phyloP scores from a whole-genome alignment of 2,113 vertebrate species.

The Pogona vitticeps region DNA sequence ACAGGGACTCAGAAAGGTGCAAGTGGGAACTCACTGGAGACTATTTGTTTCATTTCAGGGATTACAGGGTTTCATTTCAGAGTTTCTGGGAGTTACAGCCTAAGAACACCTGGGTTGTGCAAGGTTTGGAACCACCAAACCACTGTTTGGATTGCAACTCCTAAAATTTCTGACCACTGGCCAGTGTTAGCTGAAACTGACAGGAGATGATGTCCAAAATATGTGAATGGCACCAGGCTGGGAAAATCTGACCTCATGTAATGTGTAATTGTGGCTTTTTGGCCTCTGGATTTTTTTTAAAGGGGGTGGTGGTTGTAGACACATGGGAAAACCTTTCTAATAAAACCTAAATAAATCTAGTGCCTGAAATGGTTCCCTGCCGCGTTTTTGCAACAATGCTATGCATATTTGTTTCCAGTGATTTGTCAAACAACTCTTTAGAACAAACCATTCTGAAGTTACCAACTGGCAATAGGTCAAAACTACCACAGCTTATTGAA shows the following conservation, averaged over 20 bases:
- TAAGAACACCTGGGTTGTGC: too few species aligned
- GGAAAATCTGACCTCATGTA: not conserved
- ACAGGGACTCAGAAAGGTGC: too few species aligned
- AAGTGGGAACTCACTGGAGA: too few species aligned
- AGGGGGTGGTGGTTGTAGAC: not conserved
- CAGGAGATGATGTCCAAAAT: too few species aligned
- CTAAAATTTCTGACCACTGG: too few species aligned
- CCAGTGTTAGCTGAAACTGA: too few species aligned
- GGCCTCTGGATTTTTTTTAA: not conserved
- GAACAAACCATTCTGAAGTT: not conserved
- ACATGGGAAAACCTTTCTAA: not conserved
- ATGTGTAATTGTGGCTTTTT: not conserved
- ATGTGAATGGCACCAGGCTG: too few species aligned
- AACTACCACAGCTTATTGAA: constrained; percentile 21
- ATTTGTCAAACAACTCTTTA: not conserved
- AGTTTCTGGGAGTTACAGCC: too few species aligned
- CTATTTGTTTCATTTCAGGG: too few species aligned
- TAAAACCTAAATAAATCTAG: not conserved
- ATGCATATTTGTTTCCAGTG: not conserved
- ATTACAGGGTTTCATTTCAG: too few species aligned
- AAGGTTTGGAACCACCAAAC: too few species aligned
- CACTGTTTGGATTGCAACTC: too few species aligned
- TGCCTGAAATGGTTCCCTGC: not conserved
- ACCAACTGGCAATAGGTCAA: not conserved
- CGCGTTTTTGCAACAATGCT: not conserved